phyloP scores from a whole-genome alignment of 2,113 vertebrate genomes.

The Mus spicilegus region DNA sequence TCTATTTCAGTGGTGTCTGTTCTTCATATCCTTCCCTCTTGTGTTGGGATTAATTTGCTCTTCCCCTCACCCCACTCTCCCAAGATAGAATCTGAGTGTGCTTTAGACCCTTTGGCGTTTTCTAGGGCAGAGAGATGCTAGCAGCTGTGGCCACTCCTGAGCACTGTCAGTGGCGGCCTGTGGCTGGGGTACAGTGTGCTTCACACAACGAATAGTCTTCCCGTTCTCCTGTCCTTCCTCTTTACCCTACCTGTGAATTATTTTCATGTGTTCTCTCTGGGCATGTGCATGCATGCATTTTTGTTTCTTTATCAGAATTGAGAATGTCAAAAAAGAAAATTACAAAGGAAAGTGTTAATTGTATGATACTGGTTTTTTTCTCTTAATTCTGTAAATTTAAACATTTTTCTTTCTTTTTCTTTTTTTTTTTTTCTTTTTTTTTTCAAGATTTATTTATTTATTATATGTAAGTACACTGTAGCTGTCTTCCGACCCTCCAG shows the following conservation, averaged over 20 bases:
- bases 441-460: too few relatives aligned
- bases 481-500: too few relatives aligned
- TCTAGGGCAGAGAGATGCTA: neutral
- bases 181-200: neutral
- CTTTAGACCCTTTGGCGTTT: neutral
- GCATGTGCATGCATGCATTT: neutral
- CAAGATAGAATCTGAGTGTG: neutral
- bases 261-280: constrained; percentile 31
- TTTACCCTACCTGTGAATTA: neutral
- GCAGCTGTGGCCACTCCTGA: neutral
- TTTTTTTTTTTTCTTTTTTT: constrained; percentile 1
- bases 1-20: neutral
- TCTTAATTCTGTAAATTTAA: constrained; percentile 32
- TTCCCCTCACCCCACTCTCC: neutral
- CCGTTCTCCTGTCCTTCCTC: neutral
- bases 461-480: too few relatives aligned
- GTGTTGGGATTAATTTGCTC: constrained; percentile 15
- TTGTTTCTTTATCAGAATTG: neutral
- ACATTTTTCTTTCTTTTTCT: constrained; percentile 53
- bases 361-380: neutral
- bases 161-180: neutral
- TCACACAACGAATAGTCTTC: constrained; percentile 21
- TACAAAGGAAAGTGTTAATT: constrained; percentile 39
- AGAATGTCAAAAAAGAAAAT: constrained; percentile 34
- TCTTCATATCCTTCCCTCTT: neutral